phyloP scores from a whole-genome alignment of 2,888 invertebrate genomes.

The Pharmacophagus antenor region DNA sequence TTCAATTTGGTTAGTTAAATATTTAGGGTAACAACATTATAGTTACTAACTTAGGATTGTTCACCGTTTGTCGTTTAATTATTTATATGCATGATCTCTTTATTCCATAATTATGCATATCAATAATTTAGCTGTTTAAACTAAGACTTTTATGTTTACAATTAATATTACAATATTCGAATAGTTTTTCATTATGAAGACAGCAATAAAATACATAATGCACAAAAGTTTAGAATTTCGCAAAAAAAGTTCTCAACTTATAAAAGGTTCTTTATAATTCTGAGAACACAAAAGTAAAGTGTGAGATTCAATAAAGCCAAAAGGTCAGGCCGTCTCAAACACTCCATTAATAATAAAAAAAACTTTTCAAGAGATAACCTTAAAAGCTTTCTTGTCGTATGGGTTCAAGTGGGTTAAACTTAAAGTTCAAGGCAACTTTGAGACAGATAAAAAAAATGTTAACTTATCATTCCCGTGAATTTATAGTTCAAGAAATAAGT shows the following conservation, averaged over 20 bases:
- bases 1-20: background rate
- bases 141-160: background rate
- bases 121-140: background rate
- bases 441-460: background rate
- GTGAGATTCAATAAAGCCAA: conserved; percentile 42
- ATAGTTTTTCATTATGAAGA: background rate
- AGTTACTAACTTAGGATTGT: background rate
- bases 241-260: conserved; percentile 33
- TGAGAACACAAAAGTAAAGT: conserved; percentile 48
- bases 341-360: conserved; percentile 71
- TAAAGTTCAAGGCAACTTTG: conserved; percentile 53
- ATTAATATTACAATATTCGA: background rate
- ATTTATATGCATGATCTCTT: background rate
- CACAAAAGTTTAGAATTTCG: conserved; percentile 9
- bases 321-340: conserved; percentile 50
- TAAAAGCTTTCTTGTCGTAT: conserved; percentile 66
- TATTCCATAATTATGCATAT: background rate
- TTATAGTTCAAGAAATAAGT: background rate
- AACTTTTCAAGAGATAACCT: conserved; percentile 67
- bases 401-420: conserved; percentile 54
- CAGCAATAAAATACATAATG: background rate
- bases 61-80: background rate
- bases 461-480: background rate
- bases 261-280: conserved; percentile 55
- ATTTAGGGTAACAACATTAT: background rate